Conservation (phyloP, 2,888 invertebrate genomes). For the Steromphala cineraria region DNA sequence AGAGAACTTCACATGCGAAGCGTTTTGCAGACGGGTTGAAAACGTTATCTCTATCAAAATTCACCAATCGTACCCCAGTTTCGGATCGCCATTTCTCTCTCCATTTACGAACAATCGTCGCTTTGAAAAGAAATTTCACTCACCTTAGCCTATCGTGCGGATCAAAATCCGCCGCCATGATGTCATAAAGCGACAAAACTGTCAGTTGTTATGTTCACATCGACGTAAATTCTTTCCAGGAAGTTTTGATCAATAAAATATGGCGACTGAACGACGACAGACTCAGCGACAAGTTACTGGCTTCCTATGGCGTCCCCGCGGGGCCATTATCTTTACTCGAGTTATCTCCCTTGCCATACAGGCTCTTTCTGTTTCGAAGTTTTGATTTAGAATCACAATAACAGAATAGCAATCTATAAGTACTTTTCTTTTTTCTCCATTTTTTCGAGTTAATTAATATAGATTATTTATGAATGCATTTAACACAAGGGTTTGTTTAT, state of each 20-base stretch:
- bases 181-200: slow-evolving; percentile 1
- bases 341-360: slow-evolving; percentile 6
- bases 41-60: not conserved
- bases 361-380: not conserved
- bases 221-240: slow-evolving; percentile 14
- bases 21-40: not conserved
- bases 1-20: not conserved
- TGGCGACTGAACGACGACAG: slow-evolving; percentile 5
- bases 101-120: not conserved
- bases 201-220: slow-evolving; percentile 4
- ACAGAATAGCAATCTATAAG: too few species aligned
- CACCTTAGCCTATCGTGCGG: slow-evolving; percentile 22
- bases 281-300: not conserved
- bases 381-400: too few species aligned
- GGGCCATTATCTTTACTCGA: not conserved
- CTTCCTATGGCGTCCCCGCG: slow-evolving; percentile 11
- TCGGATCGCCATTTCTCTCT: not conserved
- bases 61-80: too few species aligned
- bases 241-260: slow-evolving; percentile 17
- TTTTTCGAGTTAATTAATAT: too few species aligned
- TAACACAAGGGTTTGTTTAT: too few species aligned
- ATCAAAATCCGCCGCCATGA: slow-evolving; percentile 30
- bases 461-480: too few species aligned
- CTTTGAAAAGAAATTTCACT: not conserved
- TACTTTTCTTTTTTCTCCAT: too few species aligned